Conservation (phyloP, 2,113 vertebrate species). For the Acrocephalus kingi region DNA sequence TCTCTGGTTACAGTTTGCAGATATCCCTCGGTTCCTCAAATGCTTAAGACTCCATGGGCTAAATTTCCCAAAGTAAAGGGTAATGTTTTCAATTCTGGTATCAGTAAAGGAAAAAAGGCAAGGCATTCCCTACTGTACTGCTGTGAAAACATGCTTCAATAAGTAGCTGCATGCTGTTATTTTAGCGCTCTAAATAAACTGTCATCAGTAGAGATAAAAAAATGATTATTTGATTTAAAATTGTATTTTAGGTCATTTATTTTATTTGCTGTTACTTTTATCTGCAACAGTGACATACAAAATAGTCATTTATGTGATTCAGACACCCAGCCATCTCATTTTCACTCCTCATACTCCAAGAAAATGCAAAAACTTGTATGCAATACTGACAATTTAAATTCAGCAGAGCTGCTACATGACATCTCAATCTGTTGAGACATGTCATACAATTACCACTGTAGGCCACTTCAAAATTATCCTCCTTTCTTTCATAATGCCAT, state of each 20-base stretch:
- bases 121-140: neutral
- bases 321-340: constrained; percentile 25
- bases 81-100: neutral
- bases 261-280: constrained; percentile 16
- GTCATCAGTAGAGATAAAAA: neutral
- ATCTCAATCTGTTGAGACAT: constrained; percentile 47
- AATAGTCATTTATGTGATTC: neutral
- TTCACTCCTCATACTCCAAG: neutral
- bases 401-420: neutral
- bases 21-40: neutral
- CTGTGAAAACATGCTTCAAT: neutral
- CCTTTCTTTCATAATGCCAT: neutral
- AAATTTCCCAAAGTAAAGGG: neutral
- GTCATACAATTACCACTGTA: constrained; percentile 35
- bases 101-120: neutral
- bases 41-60: neutral
- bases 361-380: neutral
- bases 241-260: neutral
- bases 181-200: neutral
- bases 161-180: neutral
- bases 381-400: neutral
- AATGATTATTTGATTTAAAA: neutral
- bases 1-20: neutral
- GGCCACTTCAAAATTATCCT: constrained; percentile 50
- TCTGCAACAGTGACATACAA: neutral